Evolutionary conservation across 2,888 invertebrate genomes (phyloP), one percentile per base, ranked within the genome.

Genomic region (Argyresthia albistria): DNA sequence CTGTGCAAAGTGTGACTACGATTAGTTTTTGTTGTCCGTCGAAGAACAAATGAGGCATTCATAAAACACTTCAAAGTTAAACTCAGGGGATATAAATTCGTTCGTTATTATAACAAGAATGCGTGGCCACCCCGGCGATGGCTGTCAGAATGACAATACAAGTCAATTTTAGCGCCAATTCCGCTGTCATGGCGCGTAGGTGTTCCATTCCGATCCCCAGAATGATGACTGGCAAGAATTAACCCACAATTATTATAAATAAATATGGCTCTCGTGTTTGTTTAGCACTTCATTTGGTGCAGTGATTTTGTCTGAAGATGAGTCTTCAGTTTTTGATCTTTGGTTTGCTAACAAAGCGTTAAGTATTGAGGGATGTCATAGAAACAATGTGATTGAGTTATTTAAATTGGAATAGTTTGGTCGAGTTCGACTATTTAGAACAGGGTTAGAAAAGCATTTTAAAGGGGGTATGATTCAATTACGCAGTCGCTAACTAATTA

Each of bases 261-360:
- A 83, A 82, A 79, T 73, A 75, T 68, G 66, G 66, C 69, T 70
- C 72, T 74, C 74, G 58, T 84, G 72, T 84, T 87, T 83, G 80
- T 79, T 82, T 76, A 82, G 73, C 80, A 78, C 82, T 84, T 84
- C 82, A 83, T 84, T 83, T 79, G 76, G 70, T 73, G 67, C 73
- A 72, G 71, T 68, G 67, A 70, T 78, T 78, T 73, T 76, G 71
- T 60, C n/a, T 36, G 43, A 50, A 50, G 46, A 51, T 51, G 51
- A 51, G 50, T 50, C 51, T 35, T 35, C 43, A 11, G 42, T 36
- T 45, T 43, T 51, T 51, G 8, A 35, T 12, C 11, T 36, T 12
- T 43, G 12, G 51, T 51, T 14, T 51, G 35, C 25, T 53, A 11
- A 36, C 47, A 15, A 46, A 39, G 43, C 48, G 46, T 47, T 46